phyloP scores from a whole-genome alignment of 2,113 vertebrate species.

The Poeciliopsis prolifica region DNA sequence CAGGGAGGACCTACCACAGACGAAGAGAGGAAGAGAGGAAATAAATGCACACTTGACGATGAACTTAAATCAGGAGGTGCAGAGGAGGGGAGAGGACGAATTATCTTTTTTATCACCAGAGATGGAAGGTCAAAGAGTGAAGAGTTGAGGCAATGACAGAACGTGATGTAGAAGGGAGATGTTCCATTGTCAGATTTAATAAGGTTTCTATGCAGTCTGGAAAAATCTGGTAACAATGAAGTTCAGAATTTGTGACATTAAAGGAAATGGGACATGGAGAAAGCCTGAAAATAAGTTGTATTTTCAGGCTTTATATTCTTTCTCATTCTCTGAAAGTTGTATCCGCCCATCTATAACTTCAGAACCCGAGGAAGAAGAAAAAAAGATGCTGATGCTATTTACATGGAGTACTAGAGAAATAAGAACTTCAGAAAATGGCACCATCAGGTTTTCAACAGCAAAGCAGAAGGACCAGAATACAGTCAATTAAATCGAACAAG shows the following conservation, averaged over 20 bases:
- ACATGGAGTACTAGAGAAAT: no score
- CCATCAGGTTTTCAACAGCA: no score
- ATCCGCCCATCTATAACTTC: no score
- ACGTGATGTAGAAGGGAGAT: neutral
- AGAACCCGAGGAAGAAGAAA: no score
- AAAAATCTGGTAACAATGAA: neutral
- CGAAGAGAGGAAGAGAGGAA: slow-evolving; percentile 24
- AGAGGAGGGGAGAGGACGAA: slow-evolving; percentile 11
- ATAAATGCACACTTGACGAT: slow-evolving; percentile 33
- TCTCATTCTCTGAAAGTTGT: no score
- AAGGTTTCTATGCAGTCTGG: neutral
- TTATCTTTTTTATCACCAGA: slow-evolving; percentile 9
- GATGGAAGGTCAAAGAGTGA: slow-evolving; percentile 15
- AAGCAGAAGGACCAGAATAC: no score
- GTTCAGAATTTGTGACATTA: neutral
- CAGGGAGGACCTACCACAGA: slow-evolving; percentile 34
- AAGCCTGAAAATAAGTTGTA: neutral
- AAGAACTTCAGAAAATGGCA: no score
- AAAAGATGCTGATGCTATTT: no score
- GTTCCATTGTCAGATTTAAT: neutral
- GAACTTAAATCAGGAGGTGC: slow-evolving; percentile 28
- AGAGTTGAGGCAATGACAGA: neutral
- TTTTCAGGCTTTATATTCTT: no score
- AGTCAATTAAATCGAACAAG: no score
- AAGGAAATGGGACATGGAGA: neutral